Conservation (phyloP, 2,888 invertebrate genomes). For the Ametastegia equiseti region DNA sequence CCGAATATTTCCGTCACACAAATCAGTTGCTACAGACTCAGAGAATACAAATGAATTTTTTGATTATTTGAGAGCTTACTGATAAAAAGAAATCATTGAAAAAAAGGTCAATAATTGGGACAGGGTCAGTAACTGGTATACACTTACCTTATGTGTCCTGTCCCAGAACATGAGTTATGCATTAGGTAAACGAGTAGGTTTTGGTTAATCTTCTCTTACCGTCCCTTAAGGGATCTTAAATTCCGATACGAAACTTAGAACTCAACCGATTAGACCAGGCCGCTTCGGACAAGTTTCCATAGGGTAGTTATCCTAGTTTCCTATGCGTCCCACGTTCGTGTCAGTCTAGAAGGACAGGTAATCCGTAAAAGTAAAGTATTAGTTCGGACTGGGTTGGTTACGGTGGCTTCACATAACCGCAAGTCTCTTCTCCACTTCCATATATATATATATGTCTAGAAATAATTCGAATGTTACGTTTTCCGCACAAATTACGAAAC, state of each 20-base stretch:
- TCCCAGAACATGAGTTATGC: not conserved
- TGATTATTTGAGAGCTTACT: no score
- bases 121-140: not conserved
- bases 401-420: not conserved
- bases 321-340: not conserved
- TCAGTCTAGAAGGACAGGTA: not conserved
- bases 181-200: not conserved
- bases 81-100: no score
- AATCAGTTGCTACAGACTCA: no score
- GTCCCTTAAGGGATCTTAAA: conserved; percentile 13
- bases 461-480: no score
- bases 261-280: not conserved
- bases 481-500: no score
- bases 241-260: conserved; percentile 22
- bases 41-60: no score
- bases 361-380: conserved; percentile 4
- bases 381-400: not conserved
- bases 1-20: no score
- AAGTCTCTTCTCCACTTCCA: not conserved
- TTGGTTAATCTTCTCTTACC: not conserved
- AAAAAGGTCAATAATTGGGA: no score
- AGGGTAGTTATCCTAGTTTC: not conserved
- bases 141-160: not conserved
- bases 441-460: no score
- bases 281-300: not conserved